Evolutionary conservation across 2,888 invertebrate genomes (phyloP).

Genomic region (Pseudeuparius sepicola): DNA sequence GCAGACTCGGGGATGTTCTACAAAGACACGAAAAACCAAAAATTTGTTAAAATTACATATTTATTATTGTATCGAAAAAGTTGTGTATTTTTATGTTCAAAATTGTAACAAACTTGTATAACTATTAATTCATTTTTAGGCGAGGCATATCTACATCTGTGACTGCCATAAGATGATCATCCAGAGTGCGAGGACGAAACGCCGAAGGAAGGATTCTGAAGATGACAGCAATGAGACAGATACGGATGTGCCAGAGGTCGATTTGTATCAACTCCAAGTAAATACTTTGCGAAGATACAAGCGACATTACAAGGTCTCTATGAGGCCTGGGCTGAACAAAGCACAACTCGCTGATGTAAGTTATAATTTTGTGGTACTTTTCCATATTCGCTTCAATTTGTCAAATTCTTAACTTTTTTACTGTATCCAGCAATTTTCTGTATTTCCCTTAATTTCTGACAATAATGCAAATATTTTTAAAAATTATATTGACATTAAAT

Average conservation of each 20-base stretch:
- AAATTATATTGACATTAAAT: too few relatives aligned
- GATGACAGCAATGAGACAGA: conserved; percentile 93
- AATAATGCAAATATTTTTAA: too few relatives aligned
- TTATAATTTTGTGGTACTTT: conserved; percentile 23
- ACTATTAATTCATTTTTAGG: conserved; percentile 44
- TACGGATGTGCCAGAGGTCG: conserved; percentile 83
- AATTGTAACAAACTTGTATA: conserved; percentile 4
- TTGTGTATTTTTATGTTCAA: neutral
- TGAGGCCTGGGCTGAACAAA: conserved; percentile 87
- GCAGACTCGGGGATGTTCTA: too few relatives aligned
- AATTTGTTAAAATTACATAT: too few relatives aligned
- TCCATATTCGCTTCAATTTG: conserved; percentile 4
- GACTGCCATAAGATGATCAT: conserved; percentile 94
- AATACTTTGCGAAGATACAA: conserved; percentile 92
- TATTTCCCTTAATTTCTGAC: too few relatives aligned
- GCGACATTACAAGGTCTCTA: conserved; percentile 84
- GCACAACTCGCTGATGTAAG: conserved; percentile 92
- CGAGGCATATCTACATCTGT: conserved; percentile 91
- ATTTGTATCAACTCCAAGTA: conserved; percentile 86
- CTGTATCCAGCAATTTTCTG: too few relatives aligned
- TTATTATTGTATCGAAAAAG: neutral
- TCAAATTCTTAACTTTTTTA: neutral
- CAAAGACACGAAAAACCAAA: too few relatives aligned
- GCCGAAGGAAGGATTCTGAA: conserved; percentile 85
- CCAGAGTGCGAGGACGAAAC: conserved; percentile 87